Conservation (phyloP, 2,797 vertebrate species). For the Cetoscarus ocellatus region DNA sequence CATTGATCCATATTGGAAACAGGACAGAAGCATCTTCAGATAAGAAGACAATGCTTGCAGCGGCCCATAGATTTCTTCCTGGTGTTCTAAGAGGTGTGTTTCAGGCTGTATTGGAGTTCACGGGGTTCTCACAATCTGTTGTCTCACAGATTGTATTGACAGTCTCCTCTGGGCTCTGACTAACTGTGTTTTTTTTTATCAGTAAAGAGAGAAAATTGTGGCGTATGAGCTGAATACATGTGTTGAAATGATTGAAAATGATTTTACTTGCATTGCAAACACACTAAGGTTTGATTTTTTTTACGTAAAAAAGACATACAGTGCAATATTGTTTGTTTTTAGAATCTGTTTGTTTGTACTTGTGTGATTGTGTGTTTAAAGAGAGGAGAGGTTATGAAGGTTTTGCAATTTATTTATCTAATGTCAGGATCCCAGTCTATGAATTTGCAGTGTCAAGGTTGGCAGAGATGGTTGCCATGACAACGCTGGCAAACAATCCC, state of each 20-base stretch:
- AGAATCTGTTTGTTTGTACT: background rate
- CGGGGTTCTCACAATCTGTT: conserved; percentile 76
- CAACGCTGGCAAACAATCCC: conserved; percentile 82
- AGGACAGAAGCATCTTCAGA: conserved; percentile 63
- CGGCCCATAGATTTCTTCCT: conserved; percentile 75
- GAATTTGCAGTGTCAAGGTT: conserved; percentile 72
- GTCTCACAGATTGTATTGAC: conserved; percentile 70
- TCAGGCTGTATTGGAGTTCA: conserved; percentile 68
- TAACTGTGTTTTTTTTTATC: conserved; percentile 57
- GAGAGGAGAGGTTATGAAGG: conserved; percentile 17
- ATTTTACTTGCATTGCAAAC: background rate
- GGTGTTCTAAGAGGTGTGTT: conserved; percentile 70
- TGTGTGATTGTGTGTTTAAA: conserved; percentile 1
- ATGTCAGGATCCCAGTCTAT: conserved; percentile 74
- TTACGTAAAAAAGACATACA: background rate
- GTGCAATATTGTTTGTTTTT: background rate
- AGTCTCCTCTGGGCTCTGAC: conserved; percentile 53
- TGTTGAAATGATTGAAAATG: conserved; percentile 6
- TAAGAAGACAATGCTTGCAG: conserved; percentile 77
- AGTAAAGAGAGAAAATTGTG: conserved; percentile 44
- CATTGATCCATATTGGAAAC: conserved; percentile 71
- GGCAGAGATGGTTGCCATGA: conserved; percentile 76
- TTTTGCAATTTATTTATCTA: conserved; percentile 63
- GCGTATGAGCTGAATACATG: conserved; percentile 17
- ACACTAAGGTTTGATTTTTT: conserved; percentile 7